Evolutionary conservation across 2,888 invertebrate genomes (phyloP).

Genomic region (Iphiclides podalirius): DNA sequence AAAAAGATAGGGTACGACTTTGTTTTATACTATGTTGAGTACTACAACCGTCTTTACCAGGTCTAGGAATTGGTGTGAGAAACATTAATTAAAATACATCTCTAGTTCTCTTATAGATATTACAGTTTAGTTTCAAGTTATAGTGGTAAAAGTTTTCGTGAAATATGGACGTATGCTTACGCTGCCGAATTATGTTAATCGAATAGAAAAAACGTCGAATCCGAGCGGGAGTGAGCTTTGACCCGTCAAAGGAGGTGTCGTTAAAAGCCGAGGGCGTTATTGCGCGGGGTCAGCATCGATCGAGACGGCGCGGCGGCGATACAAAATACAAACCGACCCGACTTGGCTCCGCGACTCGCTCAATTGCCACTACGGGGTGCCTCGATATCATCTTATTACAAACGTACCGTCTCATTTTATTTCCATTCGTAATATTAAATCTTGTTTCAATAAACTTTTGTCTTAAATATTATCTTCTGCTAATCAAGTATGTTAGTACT

Average conservation of each 20-base stretch:
- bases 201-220: slow-evolving; percentile 15
- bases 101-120: too few species aligned
- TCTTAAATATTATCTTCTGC: too few species aligned
- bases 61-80: too few species aligned
- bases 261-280: slow-evolving; percentile 55
- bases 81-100: too few species aligned
- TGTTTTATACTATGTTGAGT: too few species aligned
- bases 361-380: slow-evolving; percentile 15
- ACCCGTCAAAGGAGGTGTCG: slow-evolving; percentile 52
- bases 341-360: slow-evolving; percentile 11
- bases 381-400: slow-evolving; percentile 8
- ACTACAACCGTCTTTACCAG: too few species aligned
- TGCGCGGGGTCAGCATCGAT: slow-evolving; percentile 72
- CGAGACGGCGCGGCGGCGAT: slow-evolving; percentile 42
- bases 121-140: too few species aligned
- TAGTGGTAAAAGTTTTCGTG: not conserved
- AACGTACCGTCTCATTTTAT: slow-evolving; percentile 4
- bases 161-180: not conserved
- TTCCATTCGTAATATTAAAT: not conserved
- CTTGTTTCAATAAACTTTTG: too few species aligned
- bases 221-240: slow-evolving; percentile 29
- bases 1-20: too few species aligned
- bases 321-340: slow-evolving; percentile 9
- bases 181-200: slow-evolving; percentile 11
- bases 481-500: too few species aligned